Evolutionary conservation across 2,797 vertebrate species (phyloP).

Genomic region (Parotocinclus haroldoi): DNA sequence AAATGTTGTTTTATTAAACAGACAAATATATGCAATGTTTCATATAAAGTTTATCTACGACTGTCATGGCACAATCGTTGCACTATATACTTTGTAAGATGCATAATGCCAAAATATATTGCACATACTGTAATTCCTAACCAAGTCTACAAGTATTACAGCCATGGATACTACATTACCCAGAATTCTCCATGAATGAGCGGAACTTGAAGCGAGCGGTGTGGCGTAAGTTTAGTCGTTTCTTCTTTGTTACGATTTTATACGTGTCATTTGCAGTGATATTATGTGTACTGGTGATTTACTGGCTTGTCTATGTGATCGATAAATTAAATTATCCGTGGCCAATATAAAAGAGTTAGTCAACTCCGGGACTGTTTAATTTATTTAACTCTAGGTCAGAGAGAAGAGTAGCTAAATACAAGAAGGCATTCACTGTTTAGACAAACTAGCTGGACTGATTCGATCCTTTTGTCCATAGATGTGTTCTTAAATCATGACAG

Average conservation of each 20-base stretch:
- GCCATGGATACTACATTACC: slow-evolving; percentile 42
- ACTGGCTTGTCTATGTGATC: not conserved
- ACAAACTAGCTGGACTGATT: not conserved
- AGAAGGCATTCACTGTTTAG: too few species aligned
- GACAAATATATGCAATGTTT: too few species aligned
- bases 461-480: not conserved
- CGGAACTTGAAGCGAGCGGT: slow-evolving; percentile 21
- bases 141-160: too few species aligned
- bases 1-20: too few species aligned
- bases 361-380: slow-evolving; percentile 2
- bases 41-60: too few species aligned
- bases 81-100: too few species aligned
- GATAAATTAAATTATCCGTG: not conserved
- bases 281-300: not conserved
- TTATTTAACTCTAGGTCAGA: too few species aligned
- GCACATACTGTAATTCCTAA: not conserved
- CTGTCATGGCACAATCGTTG: too few species aligned
- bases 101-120: too few species aligned
- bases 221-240: slow-evolving; percentile 40
- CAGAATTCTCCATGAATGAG: slow-evolving; percentile 21
- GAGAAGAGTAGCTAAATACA: not conserved
- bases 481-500: not conserved
- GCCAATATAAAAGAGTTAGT: not conserved
- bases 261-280: not conserved
- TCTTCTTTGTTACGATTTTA: slow-evolving; percentile 11